Evolutionary conservation across 2,888 invertebrate species (phyloP).

Genomic region (Mimachlamys varia): DNA sequence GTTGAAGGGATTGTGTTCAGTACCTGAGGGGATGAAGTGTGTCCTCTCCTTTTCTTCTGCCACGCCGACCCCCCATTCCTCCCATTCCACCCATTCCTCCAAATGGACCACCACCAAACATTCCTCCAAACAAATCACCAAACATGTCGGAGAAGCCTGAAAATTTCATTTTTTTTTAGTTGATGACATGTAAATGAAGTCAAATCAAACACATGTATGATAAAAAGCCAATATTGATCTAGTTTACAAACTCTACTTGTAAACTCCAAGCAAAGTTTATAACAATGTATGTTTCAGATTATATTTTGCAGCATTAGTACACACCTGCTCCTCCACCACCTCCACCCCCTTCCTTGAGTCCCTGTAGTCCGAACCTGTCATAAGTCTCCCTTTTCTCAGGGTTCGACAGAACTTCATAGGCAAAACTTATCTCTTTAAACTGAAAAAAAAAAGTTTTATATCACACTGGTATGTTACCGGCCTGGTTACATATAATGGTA

Average conservation of each 20-base stretch:
- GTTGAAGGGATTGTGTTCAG: neutral
- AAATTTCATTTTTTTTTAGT: slow-evolving; percentile 36
- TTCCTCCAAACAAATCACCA: slow-evolving; percentile 79
- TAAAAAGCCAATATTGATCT: neutral
- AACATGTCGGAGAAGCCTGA: slow-evolving; percentile 73
- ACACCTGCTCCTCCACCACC: slow-evolving; percentile 67
- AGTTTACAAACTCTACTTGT: too few species aligned
- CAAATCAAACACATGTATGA: neutral
- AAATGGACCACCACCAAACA: slow-evolving; percentile 75
- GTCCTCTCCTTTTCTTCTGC: slow-evolving; percentile 86
- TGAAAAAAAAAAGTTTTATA: slow-evolving; percentile 64
- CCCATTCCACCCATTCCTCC: slow-evolving; percentile 69
- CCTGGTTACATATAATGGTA: too few species aligned
- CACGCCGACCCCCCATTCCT: slow-evolving; percentile 77
- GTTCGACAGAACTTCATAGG: slow-evolving; percentile 96
- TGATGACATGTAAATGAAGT: neutral
- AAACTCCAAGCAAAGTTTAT: too few species aligned
- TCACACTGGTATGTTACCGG: too few species aligned
- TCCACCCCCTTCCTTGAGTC: slow-evolving; percentile 90
- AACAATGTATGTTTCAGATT: too few species aligned
- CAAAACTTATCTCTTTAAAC: slow-evolving; percentile 97
- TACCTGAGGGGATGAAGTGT: slow-evolving; percentile 91
- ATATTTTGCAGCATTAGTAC: too few species aligned
- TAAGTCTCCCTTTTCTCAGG: slow-evolving; percentile 92
- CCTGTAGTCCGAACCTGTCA: slow-evolving; percentile 93